Evolutionary conservation across 1,140 invertebrate genomes (phyloP).

Genomic region (Calliopsis andreniformis): DNA sequence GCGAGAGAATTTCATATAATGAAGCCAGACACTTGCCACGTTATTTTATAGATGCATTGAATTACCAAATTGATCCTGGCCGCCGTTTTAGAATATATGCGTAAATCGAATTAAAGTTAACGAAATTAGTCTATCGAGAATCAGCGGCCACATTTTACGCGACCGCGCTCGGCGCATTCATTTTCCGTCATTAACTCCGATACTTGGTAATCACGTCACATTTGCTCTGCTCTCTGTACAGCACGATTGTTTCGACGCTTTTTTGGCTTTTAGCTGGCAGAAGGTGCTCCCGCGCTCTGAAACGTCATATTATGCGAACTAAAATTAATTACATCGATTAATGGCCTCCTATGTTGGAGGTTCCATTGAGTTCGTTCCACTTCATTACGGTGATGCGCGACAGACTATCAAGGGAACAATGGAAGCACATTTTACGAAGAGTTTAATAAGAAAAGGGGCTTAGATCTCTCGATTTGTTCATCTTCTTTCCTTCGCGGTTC

Average conservation of each 20-base stretch:
- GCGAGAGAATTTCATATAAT: slow-evolving; percentile 58
- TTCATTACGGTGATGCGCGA: slow-evolving; percentile 31
- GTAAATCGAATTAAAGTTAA: slow-evolving; percentile 57
- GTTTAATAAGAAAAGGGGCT: slow-evolving; percentile 11
- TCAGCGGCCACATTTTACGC: slow-evolving; percentile 33
- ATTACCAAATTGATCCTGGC: slow-evolving; percentile 49
- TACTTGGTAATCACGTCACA: not conserved
- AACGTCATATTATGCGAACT: not conserved
- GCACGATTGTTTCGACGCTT: not conserved
- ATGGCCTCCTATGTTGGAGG: not conserved
- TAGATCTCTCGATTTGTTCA: not conserved
- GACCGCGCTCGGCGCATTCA: slow-evolving; percentile 50
- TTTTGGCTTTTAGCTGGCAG: not conserved
- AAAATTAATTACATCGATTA: slow-evolving; percentile 25
- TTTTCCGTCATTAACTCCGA: slow-evolving; percentile 45
- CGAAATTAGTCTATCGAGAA: slow-evolving; percentile 53
- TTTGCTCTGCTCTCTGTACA: not conserved
- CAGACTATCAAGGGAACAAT: slow-evolving; percentile 27
- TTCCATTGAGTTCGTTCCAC: slow-evolving; percentile 9
- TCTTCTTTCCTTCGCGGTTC: not conserved
- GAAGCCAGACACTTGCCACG: slow-evolving; percentile 38
- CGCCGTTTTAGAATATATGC: slow-evolving; percentile 41
- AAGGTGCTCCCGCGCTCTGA: not conserved
- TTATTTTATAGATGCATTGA: slow-evolving; percentile 60
- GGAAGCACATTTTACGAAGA: slow-evolving; percentile 4